A percentile compares a stretch with the other conserved stretches of the same genome.
Evolutionary conservation across 2,888 invertebrate genomes (phyloP).

Genomic region (Cactoblastis cactorum): DNA sequence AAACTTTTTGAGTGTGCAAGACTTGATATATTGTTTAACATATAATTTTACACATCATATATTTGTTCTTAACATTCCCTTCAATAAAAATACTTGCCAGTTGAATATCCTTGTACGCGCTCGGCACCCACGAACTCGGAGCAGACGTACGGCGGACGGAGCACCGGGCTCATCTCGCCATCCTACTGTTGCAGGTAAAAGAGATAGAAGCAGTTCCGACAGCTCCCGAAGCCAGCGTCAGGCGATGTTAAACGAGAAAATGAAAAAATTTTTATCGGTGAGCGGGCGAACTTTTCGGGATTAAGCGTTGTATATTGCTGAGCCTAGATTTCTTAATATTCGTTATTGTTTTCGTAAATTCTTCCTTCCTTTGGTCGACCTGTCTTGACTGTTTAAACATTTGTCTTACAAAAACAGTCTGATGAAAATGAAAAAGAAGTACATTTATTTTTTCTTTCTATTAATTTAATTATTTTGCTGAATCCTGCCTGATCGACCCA

Average conservation of each 20-base stretch:
- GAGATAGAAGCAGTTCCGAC: slow-evolving; percentile 81
- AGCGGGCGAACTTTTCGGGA: slow-evolving; percentile 56
- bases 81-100: slow-evolving; percentile 31
- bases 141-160: slow-evolving; percentile 12
- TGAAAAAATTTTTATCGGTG: slow-evolving; percentile 97
- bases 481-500: too few relatives aligned
- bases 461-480: background rate
- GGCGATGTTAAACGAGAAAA: slow-evolving; percentile 94
- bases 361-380: slow-evolving; percentile 63
- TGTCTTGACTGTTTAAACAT: slow-evolving; percentile 61
- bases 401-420: slow-evolving; percentile 37
- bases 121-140: slow-evolving; percentile 44
- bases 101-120: slow-evolving; percentile 48
- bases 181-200: slow-evolving; percentile 78
- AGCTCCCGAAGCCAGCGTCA: slow-evolving; percentile 88
- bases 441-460: slow-evolving; percentile 33
- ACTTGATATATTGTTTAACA: slow-evolving; percentile 27
- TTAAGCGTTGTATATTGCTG: slow-evolving; percentile 65
- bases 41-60: background rate
- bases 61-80: background rate
- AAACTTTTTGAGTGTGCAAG: slow-evolving; percentile 25
- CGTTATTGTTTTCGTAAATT: slow-evolving; percentile 53
- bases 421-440: slow-evolving; percentile 34
- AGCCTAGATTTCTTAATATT: slow-evolving; percentile 66
- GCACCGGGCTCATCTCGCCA: slow-evolving; percentile 56